phyloP scores from a whole-genome alignment of 2,888 invertebrate species.

The Conops quadrifasciatus region DNA sequence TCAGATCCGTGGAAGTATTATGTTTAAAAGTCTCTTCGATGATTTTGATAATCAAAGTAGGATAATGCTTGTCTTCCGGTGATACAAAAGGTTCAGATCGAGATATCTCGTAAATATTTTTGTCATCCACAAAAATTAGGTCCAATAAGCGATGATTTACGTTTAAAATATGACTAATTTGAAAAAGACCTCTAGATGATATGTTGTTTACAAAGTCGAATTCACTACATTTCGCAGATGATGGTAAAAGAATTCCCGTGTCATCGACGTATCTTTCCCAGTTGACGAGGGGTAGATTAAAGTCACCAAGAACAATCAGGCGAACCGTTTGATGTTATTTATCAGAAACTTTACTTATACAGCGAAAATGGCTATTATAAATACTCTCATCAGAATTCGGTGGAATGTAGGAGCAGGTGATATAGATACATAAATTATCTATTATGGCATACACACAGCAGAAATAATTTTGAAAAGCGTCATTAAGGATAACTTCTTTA shows the following conservation, averaged over 20 bases:
- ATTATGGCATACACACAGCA: background rate
- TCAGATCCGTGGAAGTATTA: background rate
- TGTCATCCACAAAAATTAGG: background rate
- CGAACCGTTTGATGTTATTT: background rate
- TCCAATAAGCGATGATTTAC: background rate
- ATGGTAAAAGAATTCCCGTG: background rate
- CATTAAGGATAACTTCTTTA: background rate
- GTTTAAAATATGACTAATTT: background rate
- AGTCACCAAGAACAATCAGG: background rate
- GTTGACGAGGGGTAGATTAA: background rate
- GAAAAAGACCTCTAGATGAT: too few relatives aligned
- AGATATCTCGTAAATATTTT: background rate
- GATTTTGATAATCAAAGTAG: background rate
- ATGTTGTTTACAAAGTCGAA: too few relatives aligned
- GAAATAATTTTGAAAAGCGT: background rate
- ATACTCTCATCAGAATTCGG: background rate
- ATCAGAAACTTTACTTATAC: background rate
- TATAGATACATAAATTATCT: background rate
- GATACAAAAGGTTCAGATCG: background rate
- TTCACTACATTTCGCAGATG: background rate
- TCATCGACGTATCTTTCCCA: background rate
- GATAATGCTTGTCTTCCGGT: background rate
- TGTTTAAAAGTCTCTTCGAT: background rate
- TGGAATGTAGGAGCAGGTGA: constrained; percentile 5
- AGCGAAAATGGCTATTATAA: background rate